These are phyloP conservation scores for Deroptyus accipitrinus DNA, from an alignment of 2,113 vertebrate genomes.

Conservation along the genomic window DNA sequence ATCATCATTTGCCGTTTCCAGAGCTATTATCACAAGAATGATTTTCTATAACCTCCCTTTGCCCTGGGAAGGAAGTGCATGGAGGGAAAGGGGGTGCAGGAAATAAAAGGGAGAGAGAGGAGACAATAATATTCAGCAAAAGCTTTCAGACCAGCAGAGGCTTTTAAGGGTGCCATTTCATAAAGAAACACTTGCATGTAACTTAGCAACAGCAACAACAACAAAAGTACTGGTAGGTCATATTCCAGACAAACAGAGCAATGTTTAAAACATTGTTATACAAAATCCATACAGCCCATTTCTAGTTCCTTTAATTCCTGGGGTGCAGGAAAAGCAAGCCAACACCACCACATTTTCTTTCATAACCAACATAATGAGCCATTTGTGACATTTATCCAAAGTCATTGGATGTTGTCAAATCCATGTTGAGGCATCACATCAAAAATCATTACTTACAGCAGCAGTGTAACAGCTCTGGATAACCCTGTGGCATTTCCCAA, in stretches of 20 bases:
- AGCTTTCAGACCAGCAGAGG: not conserved
- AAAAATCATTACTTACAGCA: not conserved
- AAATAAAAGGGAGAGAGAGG: not conserved
- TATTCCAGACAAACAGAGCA: constrained; percentile 22
- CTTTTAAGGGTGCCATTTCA: not conserved
- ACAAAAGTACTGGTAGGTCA: not conserved
- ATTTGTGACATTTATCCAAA: not conserved
- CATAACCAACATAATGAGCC: not conserved
- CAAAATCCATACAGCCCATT: not conserved
- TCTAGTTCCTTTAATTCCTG: not conserved
- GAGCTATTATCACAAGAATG: not conserved
- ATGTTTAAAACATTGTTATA: constrained; percentile 28
- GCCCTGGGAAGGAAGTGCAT: not conserved
- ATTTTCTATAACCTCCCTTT: not conserved
- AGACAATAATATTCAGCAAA: not conserved
- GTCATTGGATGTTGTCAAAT: not conserved
- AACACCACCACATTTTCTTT: not conserved
- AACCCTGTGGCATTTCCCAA: not conserved
- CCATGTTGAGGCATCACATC: not conserved
- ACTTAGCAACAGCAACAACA: constrained; percentile 25
- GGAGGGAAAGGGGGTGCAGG: not conserved
- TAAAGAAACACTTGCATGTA: constrained; percentile 16
- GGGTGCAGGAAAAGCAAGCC: not conserved
- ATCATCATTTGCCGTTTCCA: not conserved
- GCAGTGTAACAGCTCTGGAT: not conserved